phyloP scores from a whole-genome alignment of 2,888 invertebrate species.

The Vannuccia rotundouncinata region DNA sequence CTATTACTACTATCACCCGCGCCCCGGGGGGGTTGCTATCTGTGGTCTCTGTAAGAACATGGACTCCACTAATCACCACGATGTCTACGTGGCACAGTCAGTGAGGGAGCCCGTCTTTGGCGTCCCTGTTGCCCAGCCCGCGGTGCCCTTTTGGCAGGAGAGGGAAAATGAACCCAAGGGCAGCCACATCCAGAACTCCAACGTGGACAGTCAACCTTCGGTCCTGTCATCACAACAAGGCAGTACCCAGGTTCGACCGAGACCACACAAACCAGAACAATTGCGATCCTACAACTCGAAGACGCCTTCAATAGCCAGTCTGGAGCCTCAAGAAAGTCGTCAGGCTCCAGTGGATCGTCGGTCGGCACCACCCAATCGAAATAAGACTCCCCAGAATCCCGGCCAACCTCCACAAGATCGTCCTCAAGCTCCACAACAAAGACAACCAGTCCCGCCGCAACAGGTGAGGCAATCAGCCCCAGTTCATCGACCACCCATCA shows the following conservation, averaged over 20 bases:
- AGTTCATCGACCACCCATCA: too few species aligned
- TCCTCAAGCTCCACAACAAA: neutral
- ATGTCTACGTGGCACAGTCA: neutral
- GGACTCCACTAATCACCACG: neutral
- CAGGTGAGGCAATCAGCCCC: too few species aligned
- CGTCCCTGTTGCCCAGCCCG: conserved; percentile 25
- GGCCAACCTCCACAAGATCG: neutral
- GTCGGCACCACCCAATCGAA: neutral
- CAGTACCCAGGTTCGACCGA: neutral
- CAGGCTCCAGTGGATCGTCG: neutral
- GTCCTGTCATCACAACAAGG: neutral
- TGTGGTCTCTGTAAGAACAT: neutral
- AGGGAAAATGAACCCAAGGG: neutral
- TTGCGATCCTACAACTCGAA: neutral
- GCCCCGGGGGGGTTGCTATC: neutral
- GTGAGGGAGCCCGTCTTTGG: conserved; percentile 31
- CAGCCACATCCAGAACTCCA: neutral
- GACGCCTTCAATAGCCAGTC: neutral
- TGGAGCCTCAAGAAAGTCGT: neutral
- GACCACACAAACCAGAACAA: neutral
- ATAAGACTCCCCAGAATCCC: neutral
- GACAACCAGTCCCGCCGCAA: neutral
- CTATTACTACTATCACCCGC: conserved; percentile 9
- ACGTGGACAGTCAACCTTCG: neutral
- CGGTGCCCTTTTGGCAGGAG: conserved; percentile 28